Percentiles rank a stretch among this genome's conserved stretches.
Evolutionary conservation across 2,888 invertebrate genomes (phyloP).

Genomic region (Erebia palarica): DNA sequence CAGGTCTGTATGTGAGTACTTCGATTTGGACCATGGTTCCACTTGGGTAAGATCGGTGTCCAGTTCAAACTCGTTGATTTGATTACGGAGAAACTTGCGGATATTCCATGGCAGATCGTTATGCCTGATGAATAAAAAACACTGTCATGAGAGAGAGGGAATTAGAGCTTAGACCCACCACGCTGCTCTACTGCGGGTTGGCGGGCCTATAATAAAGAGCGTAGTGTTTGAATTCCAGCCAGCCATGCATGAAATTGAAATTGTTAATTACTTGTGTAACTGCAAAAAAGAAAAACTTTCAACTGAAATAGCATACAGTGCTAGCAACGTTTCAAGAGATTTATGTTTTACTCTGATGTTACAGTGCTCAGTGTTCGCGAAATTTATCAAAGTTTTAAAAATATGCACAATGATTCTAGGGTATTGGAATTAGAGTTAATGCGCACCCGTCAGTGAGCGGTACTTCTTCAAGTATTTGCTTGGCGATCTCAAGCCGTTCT

Average conservation of each 20-base stretch:
- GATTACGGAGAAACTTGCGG: slow-evolving; percentile 87
- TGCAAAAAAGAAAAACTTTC: neutral
- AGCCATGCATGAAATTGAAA: slow-evolving; percentile 6
- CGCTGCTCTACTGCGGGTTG: no score
- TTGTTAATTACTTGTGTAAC: neutral
- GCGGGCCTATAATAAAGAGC: neutral
- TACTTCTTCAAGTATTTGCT: slow-evolving; percentile 85
- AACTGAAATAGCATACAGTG: neutral
- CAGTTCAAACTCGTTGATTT: slow-evolving; percentile 84
- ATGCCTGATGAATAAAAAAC: slow-evolving; percentile 65
- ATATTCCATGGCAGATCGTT: slow-evolving; percentile 89
- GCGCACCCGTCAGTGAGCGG: slow-evolving; percentile 84
- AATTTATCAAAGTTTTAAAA: no score
- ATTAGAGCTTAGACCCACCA: no score
- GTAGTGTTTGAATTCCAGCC: neutral
- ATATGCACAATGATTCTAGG: neutral
- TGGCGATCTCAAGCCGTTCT: slow-evolving; percentile 83
- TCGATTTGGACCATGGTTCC: slow-evolving; percentile 84
- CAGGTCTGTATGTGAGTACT: slow-evolving; percentile 87
- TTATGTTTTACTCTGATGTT: neutral
- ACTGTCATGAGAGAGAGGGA: no score
- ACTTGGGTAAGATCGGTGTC: slow-evolving; percentile 82
- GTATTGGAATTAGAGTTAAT: neutral
- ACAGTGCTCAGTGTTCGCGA: neutral
- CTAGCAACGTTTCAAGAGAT: neutral